Conservation (phyloP, 2,113 vertebrate species). For the Rousettus leschenaultii region DNA sequence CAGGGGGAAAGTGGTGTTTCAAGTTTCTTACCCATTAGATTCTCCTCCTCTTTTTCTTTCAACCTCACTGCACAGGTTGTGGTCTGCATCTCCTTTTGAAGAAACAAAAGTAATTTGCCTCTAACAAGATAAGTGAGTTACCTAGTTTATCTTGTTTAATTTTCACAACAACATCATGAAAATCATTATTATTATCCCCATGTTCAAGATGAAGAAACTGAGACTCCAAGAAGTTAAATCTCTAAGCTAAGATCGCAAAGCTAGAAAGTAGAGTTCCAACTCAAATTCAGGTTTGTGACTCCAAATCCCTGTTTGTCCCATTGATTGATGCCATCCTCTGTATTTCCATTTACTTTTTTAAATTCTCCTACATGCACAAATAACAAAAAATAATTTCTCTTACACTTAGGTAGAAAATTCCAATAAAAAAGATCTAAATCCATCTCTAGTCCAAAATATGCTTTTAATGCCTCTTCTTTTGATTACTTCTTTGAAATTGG, state of each 20-base stretch:
- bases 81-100: background rate
- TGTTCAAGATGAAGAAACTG: background rate
- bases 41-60: background rate
- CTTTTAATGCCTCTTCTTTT: background rate
- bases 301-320: background rate
- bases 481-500: conserved; percentile 13
- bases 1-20: background rate
- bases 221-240: background rate
- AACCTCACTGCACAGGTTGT: background rate
- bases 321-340: background rate
- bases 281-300: background rate
- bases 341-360: background rate
- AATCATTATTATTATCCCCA: background rate
- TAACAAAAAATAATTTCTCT: background rate
- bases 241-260: background rate
- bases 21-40: background rate
- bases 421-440: conserved; percentile 1
- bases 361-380: background rate
- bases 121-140: background rate
- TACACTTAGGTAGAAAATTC: background rate
- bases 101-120: background rate
- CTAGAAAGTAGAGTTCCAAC: background rate
- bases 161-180: background rate
- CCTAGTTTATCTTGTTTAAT: background rate
- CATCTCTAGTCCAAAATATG: background rate